Evolutionary conservation across 23 tunicate species (phyloP).

Genomic region (Botrylloides violaceus): DNA sequence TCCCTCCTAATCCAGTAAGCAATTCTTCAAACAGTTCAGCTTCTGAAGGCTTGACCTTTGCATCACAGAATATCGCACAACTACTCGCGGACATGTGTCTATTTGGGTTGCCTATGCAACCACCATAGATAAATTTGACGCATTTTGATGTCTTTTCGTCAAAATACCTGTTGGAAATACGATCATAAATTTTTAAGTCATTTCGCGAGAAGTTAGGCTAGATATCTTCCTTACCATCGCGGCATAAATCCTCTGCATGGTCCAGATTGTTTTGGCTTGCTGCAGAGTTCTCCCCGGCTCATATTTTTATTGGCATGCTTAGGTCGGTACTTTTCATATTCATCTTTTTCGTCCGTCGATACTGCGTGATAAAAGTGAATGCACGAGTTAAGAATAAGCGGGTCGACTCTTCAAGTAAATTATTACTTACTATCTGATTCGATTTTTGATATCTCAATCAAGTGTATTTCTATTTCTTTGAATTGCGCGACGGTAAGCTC

Average conservation of each 20-base stretch:
- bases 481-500: conserved; percentile 3
- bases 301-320: conserved; percentile 3
- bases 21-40: conserved; percentile 4
- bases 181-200: no score
- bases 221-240: conserved; percentile 11
- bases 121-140: conserved; percentile 4
- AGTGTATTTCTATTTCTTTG: conserved; percentile 1
- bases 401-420: not conserved
- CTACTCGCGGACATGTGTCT: conserved; percentile 3
- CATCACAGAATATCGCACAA: conserved; percentile 2
- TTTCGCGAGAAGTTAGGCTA: not conserved
- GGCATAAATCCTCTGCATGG: conserved; percentile 23
- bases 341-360: not conserved
- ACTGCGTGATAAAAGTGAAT: not conserved
- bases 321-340: not conserved
- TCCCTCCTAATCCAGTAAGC: not conserved
- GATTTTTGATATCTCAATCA: conserved; percentile 12
- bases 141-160: conserved; percentile 11
- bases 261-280: not conserved
- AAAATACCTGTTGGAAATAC: conserved; percentile 11
- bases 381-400: not conserved
- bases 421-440: not conserved
- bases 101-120: conserved; percentile 19
- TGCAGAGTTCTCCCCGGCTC: not conserved
- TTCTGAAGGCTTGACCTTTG: conserved; percentile 11